A percentile compares a stretch with the other conserved stretches of the same genome.
phyloP scores from a whole-genome alignment of 2,797 vertebrate genomes.

The Halcyon badia region DNA sequence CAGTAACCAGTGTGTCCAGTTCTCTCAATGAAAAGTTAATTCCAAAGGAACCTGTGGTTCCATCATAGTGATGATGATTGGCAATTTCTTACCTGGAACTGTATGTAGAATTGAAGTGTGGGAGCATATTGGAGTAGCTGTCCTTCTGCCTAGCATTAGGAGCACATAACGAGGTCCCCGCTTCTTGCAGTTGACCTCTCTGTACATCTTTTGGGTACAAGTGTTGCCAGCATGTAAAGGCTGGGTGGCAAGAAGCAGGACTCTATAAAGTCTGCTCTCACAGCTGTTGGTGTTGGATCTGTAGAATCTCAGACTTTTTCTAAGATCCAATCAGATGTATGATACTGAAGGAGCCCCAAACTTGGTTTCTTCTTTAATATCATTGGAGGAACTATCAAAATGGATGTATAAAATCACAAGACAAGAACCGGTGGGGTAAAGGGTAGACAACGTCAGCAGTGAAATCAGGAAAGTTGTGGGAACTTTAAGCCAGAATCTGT shows the following conservation, averaged over 20 bases:
- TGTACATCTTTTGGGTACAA: not conserved
- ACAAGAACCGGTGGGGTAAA: not conserved
- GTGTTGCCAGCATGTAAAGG: not conserved
- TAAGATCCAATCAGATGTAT: accelerated
- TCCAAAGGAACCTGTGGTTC: not conserved
- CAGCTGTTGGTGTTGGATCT: not conserved
- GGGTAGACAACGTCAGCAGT: not conserved
- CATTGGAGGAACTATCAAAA: not conserved
- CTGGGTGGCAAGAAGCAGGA: not conserved
- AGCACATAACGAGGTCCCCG: not conserved
- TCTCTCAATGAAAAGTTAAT: not conserved
- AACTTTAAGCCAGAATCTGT: not conserved
- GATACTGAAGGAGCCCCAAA: not conserved
- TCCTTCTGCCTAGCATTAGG: not conserved
- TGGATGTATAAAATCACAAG: not conserved
- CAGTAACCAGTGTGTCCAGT: not conserved
- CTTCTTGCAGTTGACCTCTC: not conserved
- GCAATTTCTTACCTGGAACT: not conserved
- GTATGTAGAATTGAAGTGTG: not conserved
- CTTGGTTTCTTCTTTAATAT: not conserved
- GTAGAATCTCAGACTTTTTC: not conserved
- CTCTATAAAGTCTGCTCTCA: not conserved
- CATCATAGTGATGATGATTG: not conserved
- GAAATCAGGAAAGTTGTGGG: not conserved
- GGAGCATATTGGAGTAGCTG: not conserved